These are phyloP conservation scores for Neofelis nebulosa DNA, from an alignment of 2,113 vertebrate species.

Conservation along the genomic window DNA sequence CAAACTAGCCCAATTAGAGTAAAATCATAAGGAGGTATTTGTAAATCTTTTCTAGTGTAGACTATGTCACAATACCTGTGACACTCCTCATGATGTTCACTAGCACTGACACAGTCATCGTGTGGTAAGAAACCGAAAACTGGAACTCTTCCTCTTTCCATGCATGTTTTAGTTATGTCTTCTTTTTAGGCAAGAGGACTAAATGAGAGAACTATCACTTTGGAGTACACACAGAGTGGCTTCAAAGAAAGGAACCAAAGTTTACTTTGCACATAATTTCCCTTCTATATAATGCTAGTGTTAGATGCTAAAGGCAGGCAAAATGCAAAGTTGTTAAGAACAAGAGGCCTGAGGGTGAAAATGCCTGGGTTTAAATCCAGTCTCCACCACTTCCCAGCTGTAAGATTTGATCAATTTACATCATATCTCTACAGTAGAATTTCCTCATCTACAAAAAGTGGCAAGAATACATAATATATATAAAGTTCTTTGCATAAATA, in stretches of 20 bases:
- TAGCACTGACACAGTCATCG: background rate
- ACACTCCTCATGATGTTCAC: background rate
- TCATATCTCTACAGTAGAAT: background rate
- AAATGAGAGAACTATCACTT: background rate
- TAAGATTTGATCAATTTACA: background rate
- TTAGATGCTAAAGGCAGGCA: background rate
- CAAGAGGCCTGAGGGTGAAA: slow-evolving; percentile 2
- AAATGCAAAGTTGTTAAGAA: slow-evolving; percentile 34
- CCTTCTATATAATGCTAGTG: background rate
- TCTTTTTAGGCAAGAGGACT: background rate
- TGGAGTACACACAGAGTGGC: background rate
- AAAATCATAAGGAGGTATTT: background rate
- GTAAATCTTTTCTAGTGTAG: background rate
- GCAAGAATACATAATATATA: background rate
- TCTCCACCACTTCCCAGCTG: background rate
- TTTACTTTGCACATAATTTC: background rate
- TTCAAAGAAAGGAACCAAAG: background rate
- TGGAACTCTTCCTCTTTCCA: background rate
- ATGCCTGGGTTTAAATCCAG: background rate
- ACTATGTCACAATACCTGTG: background rate
- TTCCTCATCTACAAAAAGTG: slow-evolving; percentile 1
- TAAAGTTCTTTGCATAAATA: background rate
- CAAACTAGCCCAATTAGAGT: background rate
- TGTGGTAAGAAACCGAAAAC: background rate
- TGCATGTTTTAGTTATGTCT: background rate